phyloP scores from a whole-genome alignment of 2,113 vertebrate species.

The Bombycilla garrulus region DNA sequence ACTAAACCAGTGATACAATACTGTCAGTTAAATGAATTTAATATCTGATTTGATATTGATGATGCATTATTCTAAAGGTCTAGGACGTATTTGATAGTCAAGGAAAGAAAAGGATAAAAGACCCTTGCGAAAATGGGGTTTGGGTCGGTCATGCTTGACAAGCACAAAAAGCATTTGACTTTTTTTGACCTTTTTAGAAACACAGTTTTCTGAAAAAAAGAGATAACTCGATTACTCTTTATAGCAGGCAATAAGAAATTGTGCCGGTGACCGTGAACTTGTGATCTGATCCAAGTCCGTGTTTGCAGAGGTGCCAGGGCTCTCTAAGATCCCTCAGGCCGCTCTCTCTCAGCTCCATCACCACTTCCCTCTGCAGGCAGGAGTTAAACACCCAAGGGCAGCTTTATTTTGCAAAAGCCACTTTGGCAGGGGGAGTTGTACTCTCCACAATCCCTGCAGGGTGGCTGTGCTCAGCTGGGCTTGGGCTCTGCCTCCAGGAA shows the following conservation, averaged over 20 bases:
- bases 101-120: not conserved
- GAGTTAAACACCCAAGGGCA: not conserved
- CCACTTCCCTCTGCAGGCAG: not conserved
- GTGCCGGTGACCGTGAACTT: not conserved
- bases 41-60: not conserved
- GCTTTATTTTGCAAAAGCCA: not conserved
- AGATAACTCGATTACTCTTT: not conserved
- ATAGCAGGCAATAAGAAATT: not conserved
- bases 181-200: not conserved
- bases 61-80: not conserved
- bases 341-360: not conserved
- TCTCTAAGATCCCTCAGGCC: not conserved
- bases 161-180: not conserved
- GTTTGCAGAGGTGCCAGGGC: not conserved
- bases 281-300: not conserved
- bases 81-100: not conserved
- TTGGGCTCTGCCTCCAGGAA: no score
- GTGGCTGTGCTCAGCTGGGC: no score
- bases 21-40: not conserved
- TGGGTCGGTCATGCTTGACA: not conserved
- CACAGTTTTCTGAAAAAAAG: not conserved
- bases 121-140: not conserved
- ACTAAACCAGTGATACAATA: not conserved
- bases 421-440: not conserved
- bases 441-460: no score